Base-by-base conservation (phyloP, 2,113 vertebrate genomes). In the Petroica traversi region DNA sequence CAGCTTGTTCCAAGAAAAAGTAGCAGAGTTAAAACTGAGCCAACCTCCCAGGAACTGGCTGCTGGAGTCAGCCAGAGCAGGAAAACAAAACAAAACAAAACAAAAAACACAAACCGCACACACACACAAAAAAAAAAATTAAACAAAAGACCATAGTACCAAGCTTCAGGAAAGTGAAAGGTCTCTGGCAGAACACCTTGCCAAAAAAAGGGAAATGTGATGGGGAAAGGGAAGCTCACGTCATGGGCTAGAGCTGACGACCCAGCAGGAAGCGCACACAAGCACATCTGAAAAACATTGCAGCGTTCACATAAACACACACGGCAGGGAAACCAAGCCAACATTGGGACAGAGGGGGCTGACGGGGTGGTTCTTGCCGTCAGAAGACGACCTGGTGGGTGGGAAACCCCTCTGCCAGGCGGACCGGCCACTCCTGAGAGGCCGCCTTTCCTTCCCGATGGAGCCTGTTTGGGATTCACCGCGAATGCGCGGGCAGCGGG, bases 111-210 rank as follows among this genome's bases (percentile, higher is more conserved):
- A n/a, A n/a, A n/a, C n/a, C n/a, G n/a, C n/a, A n/a, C n/a, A n/a
- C n/a, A n/a, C n/a, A n/a, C n/a, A n/a, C n/a, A n/a, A n/a, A n/a
- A n/a, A n/a, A n/a, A n/a, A n/a, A n/a, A n/a, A n/a, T n/a, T n/a
- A n/a, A n/a, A 91, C 33, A 74, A 82, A 83, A 71, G 40, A 83
- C 51, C 1, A 18, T 41, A 36, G 55, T 20, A 85, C 31, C 2
- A 28, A 88, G 57, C 64, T 51, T 71, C 49, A 76, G 46, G 85
- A 90, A 95, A 92, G 87, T 69, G 87, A 96, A 91, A 93, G 54
- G 45, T 75, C 87, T 78, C 54, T 2, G 3, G 38, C 24, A 88
- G 38, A 78, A 73, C 1, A 23, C 41, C 23, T 41, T 87, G 71
- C 77, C 81, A 73, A 74, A 34, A 41, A 58, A 71, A 55, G 33